Evolutionary conservation across 1,140 invertebrate species (phyloP), one percentile per base, ranked within the genome.

Genomic region (Aculops lycopersici): DNA sequence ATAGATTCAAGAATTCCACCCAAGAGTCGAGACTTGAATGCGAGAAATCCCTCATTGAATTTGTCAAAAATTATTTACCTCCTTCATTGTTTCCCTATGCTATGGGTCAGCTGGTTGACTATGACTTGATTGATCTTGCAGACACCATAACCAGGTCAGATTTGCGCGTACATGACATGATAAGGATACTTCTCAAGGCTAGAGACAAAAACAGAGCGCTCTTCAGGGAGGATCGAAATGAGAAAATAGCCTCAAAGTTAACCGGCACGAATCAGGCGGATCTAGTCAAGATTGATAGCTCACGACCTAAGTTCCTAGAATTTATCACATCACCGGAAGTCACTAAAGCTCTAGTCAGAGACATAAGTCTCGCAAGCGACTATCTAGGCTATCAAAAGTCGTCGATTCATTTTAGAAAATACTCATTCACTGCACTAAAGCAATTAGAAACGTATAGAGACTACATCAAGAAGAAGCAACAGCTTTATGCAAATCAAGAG

Each of bases 81-180:
- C 20, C 12, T n/a, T 20, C 12, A 13, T 4, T 39, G 3, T 39
- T 4, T 12, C 12, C 38, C 4, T 20, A 18, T 20, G 17, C 20
- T 15, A 8, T 39, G 38, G n/a, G 5, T 18, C 20, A 16, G 16
- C n/a, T 8, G 13, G 17, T 20, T 39, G 13, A 20, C 35, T 14
- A 36, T 41, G 14, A 12, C 5, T 17, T 41, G 15, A 4, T 13
- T 41, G 16, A 36, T 4, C 8, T 48, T 47, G 12, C 51, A 43
- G 17, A 45, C 39, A 35, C n/a, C 54, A 53, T 50, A 48, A 21
- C 45, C 47, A 38, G 31, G 3, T 43, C 20, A 16, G 8, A 16
- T 35, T 8, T n/a, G 8, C 24, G n/a, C 8, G 8, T n/a, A 31
- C 8, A 8, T 8, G 24, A 8, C 8, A 8, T 31, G n/a, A 31